Conservation (phyloP, 2,113 vertebrate genomes). For the Camelus dromedarius region DNA sequence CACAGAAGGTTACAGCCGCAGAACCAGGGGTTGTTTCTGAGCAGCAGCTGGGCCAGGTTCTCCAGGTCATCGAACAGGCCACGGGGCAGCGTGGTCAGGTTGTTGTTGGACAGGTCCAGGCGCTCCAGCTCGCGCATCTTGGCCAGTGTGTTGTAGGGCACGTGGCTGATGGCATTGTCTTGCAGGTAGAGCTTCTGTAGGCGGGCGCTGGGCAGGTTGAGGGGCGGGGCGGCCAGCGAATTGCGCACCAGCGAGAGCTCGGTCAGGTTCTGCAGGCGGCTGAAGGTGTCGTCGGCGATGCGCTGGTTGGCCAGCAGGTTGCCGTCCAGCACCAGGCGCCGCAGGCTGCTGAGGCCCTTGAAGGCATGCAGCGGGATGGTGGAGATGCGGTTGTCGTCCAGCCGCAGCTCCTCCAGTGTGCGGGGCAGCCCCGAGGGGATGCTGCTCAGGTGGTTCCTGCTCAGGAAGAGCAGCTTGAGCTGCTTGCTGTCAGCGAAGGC, state of each 20-base stretch:
- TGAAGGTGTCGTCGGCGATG: slow-evolving; percentile 97
- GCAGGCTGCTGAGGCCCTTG: slow-evolving; percentile 91
- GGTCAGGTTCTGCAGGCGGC: slow-evolving; percentile 93
- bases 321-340: slow-evolving; percentile 95
- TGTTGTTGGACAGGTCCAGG: slow-evolving; percentile 96
- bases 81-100: slow-evolving; percentile 94
- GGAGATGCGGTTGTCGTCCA: slow-evolving; percentile 98
- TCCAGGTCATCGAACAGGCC: slow-evolving; percentile 95
- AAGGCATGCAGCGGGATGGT: slow-evolving; percentile 96
- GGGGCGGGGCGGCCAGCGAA: slow-evolving; percentile 93
- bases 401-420: slow-evolving; percentile 94
- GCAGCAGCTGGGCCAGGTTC: slow-evolving; percentile 91
- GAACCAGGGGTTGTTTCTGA: slow-evolving; percentile 97
- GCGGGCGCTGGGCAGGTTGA: slow-evolving; percentile 92
- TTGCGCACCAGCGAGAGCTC: slow-evolving; percentile 96
- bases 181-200: slow-evolving; percentile 94
- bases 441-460: slow-evolving; percentile 96
- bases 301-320: slow-evolving; percentile 97
- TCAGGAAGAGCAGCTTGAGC: slow-evolving; percentile 94
- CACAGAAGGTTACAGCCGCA: slow-evolving; percentile 96
- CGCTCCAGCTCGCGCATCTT: slow-evolving; percentile 92
- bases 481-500: slow-evolving; percentile 94
- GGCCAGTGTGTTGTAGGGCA: slow-evolving; percentile 92
- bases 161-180: slow-evolving; percentile 95
- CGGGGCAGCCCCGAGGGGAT: slow-evolving; percentile 95